Percentiles rank a stretch among this genome's conserved stretches.
These are phyloP conservation scores for Drosophila bipectinata DNA, from an alignment of 1,140 invertebrate genomes.

Conservation along the genomic window DNA sequence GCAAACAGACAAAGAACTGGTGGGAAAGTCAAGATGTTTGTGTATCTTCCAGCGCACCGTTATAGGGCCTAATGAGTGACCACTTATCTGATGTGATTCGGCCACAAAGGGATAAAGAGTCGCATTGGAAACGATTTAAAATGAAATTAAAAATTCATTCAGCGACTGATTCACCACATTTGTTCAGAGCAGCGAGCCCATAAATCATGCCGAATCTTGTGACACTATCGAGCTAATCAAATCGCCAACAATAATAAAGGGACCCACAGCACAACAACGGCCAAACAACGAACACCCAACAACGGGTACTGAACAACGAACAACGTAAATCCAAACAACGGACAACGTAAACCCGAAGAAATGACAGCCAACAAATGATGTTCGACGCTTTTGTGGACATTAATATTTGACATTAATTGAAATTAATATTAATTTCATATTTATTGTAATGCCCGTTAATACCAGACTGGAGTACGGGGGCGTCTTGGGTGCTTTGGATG, in stretches of 20 bases:
- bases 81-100: conserved; percentile 65
- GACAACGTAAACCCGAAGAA: conserved; percentile 28
- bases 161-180: conserved; percentile 58
- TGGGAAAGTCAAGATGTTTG: conserved; percentile 62
- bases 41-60: conserved; percentile 54
- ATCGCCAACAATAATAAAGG: conserved; percentile 70
- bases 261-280: conserved; percentile 32
- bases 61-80: conserved; percentile 73
- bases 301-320: conserved; percentile 7
- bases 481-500: conserved; percentile 35
- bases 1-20: conserved; percentile 49
- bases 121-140: conserved; percentile 59
- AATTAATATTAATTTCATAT: conserved; percentile 84
- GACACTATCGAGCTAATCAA: conserved; percentile 83
- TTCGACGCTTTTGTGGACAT: conserved; percentile 81
- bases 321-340: conserved; percentile 32
- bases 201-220: conserved; percentile 81
- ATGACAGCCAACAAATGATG: conserved; percentile 81
- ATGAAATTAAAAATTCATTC: conserved; percentile 73
- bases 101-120: conserved; percentile 22
- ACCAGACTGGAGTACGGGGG: conserved; percentile 43
- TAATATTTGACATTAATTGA: conserved; percentile 84
- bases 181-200: conserved; percentile 42
- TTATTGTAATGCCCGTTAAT: conserved; percentile 76
- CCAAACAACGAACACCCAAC: conserved; percentile 5